Percentiles rank a stretch among this genome's conserved stretches.
Conservation (phyloP, 2,113 vertebrate genomes). For the Erythrolamprus reginae region DNA sequence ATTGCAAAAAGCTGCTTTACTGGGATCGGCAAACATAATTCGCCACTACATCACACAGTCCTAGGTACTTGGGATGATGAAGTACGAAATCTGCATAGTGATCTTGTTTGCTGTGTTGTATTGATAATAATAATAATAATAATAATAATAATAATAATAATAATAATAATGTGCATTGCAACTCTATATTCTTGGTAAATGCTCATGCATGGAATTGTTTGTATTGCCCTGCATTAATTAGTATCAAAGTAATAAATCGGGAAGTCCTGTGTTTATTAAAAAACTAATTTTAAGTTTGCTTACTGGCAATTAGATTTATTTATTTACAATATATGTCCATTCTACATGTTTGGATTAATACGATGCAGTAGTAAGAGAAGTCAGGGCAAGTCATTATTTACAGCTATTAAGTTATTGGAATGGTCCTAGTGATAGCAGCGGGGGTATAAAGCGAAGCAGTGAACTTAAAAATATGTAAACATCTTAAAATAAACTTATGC, state of each 20-base stretch:
- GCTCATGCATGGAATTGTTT: neutral
- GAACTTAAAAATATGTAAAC: neutral
- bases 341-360: conserved; percentile 8
- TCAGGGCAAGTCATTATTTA: conserved; percentile 23
- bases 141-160: no score
- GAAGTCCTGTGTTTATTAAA: conserved; percentile 6
- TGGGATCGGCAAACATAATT: no score
- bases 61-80: no score
- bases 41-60: no score
- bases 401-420: neutral
- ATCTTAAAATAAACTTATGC: neutral
- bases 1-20: no score
- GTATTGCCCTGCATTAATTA: neutral
- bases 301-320: conserved; percentile 5
- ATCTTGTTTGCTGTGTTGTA: no score
- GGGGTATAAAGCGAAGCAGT: neutral
- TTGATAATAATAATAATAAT: no score
- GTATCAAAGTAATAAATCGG: neutral
- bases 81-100: no score
- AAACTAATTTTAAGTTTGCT: neutral
- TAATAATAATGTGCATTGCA: neutral
- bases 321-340: conserved; percentile 1
- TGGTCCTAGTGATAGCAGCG: accelerated
- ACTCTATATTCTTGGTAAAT: neutral
- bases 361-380: neutral